These are phyloP conservation scores for Hormaphis cornu DNA, from an alignment of 1,140 invertebrate species.

Conservation along the genomic window DNA sequence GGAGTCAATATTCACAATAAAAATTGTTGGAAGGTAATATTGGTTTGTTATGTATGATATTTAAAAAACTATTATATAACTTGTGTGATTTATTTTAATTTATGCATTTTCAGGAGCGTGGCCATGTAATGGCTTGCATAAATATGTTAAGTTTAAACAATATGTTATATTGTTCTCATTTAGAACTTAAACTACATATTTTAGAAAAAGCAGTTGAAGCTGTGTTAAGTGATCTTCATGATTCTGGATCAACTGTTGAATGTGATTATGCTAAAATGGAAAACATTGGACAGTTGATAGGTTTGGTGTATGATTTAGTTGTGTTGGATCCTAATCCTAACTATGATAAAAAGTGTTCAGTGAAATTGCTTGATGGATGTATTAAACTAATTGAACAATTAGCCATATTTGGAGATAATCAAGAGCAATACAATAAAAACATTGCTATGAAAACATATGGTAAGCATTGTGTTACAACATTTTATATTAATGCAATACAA, in stretches of 20 bases:
- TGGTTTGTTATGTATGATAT: constrained; percentile 6
- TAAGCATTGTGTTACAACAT: not conserved
- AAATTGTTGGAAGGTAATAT: constrained; percentile 49
- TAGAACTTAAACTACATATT: constrained; percentile 50
- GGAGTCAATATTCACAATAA: constrained; percentile 51
- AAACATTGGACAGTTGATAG: constrained; percentile 51
- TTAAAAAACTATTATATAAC: constrained; percentile 1
- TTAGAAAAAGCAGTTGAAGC: constrained; percentile 54
- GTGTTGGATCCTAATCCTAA: constrained; percentile 48
- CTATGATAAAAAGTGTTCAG: constrained; percentile 47
- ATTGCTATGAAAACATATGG: constrained; percentile 20
- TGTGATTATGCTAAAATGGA: constrained; percentile 40
- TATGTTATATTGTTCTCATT: constrained; percentile 49
- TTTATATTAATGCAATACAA: no score
- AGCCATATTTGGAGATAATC: constrained; percentile 17
- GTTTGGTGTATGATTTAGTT: constrained; percentile 52
- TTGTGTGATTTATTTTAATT: not conserved
- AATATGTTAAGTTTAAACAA: constrained; percentile 53
- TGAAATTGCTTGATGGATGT: constrained; percentile 22
- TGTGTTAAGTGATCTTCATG: constrained; percentile 49
- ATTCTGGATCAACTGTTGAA: constrained; percentile 42
- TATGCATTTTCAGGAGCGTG: constrained; percentile 46
- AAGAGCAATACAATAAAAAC: constrained; percentile 10
- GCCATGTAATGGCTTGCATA: constrained; percentile 53
- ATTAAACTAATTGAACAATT: constrained; percentile 25